Conservation (phyloP, 2,113 vertebrate genomes). For the Nothoprocta perdicaria region DNA sequence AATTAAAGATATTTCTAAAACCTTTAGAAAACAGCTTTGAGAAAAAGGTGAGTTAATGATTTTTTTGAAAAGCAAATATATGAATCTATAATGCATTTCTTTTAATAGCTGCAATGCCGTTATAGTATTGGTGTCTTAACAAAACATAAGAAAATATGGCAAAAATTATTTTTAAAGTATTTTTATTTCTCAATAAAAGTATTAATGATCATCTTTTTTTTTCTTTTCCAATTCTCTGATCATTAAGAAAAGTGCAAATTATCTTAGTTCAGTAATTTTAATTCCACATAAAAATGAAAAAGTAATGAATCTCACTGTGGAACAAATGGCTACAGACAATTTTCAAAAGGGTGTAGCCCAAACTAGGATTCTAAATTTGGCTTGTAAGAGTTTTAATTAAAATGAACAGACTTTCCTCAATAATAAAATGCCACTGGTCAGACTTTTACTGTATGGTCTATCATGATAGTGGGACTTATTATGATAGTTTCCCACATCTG, state of each 20-base stretch:
- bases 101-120: constrained; percentile 20
- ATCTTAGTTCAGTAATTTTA: constrained; percentile 55
- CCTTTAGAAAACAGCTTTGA: background rate
- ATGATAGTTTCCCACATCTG: background rate
- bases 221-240: constrained; percentile 63
- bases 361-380: constrained; percentile 23
- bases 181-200: constrained; percentile 63
- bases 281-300: background rate
- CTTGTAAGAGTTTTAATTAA: constrained; percentile 7
- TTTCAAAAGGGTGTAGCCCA: background rate
- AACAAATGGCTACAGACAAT: background rate
- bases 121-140: background rate
- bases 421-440: background rate
- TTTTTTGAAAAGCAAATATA: constrained; percentile 10
- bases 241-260: constrained; percentile 59
- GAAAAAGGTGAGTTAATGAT: constrained; percentile 1
- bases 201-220: constrained; percentile 51
- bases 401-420: background rate
- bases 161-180: constrained; percentile 6
- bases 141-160: constrained; percentile 28
- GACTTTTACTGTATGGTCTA: background rate
- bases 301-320: background rate
- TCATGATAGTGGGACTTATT: background rate
- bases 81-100: constrained; percentile 3
- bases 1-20: constrained; percentile 2